Base-by-base conservation (phyloP, 2,797 vertebrate genomes). In the Thunnus albacares region DNA sequence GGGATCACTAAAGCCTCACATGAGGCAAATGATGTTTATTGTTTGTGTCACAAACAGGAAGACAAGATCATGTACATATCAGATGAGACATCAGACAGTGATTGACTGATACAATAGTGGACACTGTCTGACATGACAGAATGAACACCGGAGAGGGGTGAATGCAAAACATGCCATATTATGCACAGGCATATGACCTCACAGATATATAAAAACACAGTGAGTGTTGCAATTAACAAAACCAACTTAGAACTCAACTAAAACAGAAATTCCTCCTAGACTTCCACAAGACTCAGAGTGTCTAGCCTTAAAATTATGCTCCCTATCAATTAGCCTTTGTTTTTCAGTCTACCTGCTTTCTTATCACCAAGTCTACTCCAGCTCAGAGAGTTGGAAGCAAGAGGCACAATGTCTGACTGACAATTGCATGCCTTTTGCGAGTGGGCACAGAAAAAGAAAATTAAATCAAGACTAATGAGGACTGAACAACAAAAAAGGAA, bases 381-480 rank as follows among this genome's bases (percentile, higher is more conserved):
- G 61, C 60, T 77, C 71, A 75, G 55, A 77, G 63, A 77, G 52
- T 78, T 62, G 22, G n/a, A 71, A 63, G 63, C 9, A 33, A 76
- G 64, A 67, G 53, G 60, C 75, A 80, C 70, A 70, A 68, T 72
- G 65, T 71, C 52, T 86, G 76, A 68, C 70, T 38, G 38, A 78
- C 75, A 93, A 94, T 93, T 93, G 88, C 88, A 91, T 84, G 84
- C 84, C 65, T 83, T 85, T 87, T 87, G 81, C 64, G 38, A 83
- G 80, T 84, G 83, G 79, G 80, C 75, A 83, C 77, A 68, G 82
- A 71, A 83, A 84, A 83, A 87, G 28, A 84, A 92, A 92, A 94
- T 89, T 75, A 93, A 92, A 94, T 93, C 86, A 92, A 90, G 90
- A 92, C 91, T 94, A 95, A 96, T 93, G 91, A 95, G 89, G 80